A percentile compares a stretch with the other conserved stretches of the same genome.
These are phyloP conservation scores for Pogonophryne albipinna DNA, from an alignment of 2,797 vertebrate genomes.

Conservation along the genomic window DNA sequence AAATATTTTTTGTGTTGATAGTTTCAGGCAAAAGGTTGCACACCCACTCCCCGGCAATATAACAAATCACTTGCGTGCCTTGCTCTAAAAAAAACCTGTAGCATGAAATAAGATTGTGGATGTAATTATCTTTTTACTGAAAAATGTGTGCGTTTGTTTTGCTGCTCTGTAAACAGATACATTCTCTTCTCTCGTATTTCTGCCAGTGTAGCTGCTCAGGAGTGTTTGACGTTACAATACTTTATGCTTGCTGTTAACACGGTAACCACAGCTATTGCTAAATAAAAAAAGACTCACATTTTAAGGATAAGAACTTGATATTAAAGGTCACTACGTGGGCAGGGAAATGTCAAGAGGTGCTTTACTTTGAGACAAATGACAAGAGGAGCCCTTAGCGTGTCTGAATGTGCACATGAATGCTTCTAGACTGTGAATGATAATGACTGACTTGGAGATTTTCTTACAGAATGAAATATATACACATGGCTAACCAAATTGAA, in stretches of 20 bases:
- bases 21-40: too few species aligned
- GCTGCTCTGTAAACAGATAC: not conserved
- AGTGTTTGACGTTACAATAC: not conserved
- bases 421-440: constrained; percentile 28
- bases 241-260: not conserved
- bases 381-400: constrained; percentile 1
- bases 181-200: not conserved
- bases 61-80: too few species aligned
- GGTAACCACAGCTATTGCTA: not conserved
- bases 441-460: constrained; percentile 18
- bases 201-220: not conserved
- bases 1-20: too few species aligned
- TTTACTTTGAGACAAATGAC: too few species aligned
- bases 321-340: constrained; percentile 24
- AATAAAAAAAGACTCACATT: constrained; percentile 1
- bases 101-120: too few species aligned
- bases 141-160: not conserved
- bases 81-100: too few species aligned
- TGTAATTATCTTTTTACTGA: too few species aligned
- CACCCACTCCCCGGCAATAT: too few species aligned
- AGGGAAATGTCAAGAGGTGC: constrained; percentile 61
- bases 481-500: constrained; percentile 31
- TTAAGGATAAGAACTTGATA: not conserved
- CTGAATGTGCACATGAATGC: constrained; percentile 21
- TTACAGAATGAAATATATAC: constrained; percentile 13